Conservation (phyloP, 1,140 invertebrate genomes). For the Aphelenchoides fujianensis region DNA sequence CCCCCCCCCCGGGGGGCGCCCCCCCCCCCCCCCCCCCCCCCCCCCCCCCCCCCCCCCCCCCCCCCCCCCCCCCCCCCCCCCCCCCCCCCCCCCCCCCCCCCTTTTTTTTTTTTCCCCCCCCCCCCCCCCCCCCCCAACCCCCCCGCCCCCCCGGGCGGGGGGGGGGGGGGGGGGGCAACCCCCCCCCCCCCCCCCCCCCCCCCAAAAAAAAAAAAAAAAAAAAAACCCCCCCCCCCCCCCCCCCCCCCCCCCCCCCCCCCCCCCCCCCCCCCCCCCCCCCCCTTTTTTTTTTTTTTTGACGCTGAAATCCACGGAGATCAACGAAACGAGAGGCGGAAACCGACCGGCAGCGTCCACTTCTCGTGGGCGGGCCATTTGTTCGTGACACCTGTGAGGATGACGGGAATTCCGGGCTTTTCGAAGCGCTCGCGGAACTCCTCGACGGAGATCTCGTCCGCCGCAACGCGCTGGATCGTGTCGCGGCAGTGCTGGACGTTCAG, state of each 20-base stretch:
- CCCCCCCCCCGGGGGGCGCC: constrained; percentile 94
- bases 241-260: constrained; percentile 99
- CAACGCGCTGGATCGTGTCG: constrained; percentile 40
- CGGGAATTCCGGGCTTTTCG: constrained; percentile 39
- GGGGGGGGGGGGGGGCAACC: constrained; percentile 88
- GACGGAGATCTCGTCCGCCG: constrained; percentile 20
- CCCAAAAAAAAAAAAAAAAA: neutral
- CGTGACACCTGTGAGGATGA: constrained; percentile 42
- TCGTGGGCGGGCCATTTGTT: constrained; percentile 45
- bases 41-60: too few species aligned
- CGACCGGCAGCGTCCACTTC: constrained; percentile 43
- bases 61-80: too few species aligned
- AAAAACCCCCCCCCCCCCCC: constrained; percentile 73
- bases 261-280: constrained; percentile 98
- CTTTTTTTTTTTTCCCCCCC: too few species aligned
- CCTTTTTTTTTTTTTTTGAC: constrained; percentile 95
- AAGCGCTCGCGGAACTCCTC: constrained; percentile 40
- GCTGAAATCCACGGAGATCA: constrained; percentile 29
- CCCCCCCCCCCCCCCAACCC: too few species aligned
- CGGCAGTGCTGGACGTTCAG: neutral
- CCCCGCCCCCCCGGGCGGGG: constrained; percentile 87
- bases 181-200: neutral
- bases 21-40: too few species aligned
- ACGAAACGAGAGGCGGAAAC: constrained; percentile 3
- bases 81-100: too few species aligned